Evolutionary conservation across 2,797 vertebrate genomes (phyloP).

Genomic region (Sebastes dallii): DNA sequence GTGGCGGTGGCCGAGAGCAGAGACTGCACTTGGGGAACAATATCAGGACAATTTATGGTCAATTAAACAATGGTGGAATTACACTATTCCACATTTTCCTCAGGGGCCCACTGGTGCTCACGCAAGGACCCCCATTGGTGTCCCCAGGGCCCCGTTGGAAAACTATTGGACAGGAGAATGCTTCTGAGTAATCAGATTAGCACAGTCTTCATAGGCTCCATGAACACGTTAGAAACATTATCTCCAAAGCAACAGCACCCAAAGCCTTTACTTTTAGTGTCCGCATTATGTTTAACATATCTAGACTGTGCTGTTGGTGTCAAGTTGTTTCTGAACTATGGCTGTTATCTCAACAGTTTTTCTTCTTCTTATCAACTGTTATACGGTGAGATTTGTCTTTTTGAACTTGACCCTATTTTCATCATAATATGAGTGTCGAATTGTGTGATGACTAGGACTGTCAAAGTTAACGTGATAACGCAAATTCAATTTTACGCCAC

Average conservation of each 20-base stretch:
- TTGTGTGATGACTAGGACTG: background rate
- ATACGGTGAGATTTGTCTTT: background rate
- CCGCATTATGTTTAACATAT: background rate
- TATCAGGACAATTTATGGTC: background rate
- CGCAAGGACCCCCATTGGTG: background rate
- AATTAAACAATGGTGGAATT: conserved; percentile 9
- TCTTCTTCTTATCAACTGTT: background rate
- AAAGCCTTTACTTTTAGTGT: background rate
- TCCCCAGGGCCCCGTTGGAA: conserved; percentile 4
- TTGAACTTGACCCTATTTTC: background rate
- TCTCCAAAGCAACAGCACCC: background rate
- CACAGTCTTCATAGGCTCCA: background rate
- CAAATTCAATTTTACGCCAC: too few species aligned
- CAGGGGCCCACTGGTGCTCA: background rate
- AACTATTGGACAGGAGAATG: conserved; percentile 5
- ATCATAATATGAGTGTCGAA: background rate
- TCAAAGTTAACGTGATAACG: too few species aligned
- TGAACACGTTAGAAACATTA: background rate
- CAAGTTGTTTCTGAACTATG: background rate
- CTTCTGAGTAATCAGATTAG: conserved; percentile 7
- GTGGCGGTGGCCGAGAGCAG: background rate
- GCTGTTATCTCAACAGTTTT: background rate
- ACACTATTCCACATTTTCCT: background rate
- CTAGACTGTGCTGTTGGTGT: background rate
- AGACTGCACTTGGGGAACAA: background rate